Percentiles rank a stretch among this genome's conserved stretches.
These are phyloP conservation scores for Polyommatus icarus DNA, from an alignment of 2,888 invertebrate species.

Conservation along the genomic window DNA sequence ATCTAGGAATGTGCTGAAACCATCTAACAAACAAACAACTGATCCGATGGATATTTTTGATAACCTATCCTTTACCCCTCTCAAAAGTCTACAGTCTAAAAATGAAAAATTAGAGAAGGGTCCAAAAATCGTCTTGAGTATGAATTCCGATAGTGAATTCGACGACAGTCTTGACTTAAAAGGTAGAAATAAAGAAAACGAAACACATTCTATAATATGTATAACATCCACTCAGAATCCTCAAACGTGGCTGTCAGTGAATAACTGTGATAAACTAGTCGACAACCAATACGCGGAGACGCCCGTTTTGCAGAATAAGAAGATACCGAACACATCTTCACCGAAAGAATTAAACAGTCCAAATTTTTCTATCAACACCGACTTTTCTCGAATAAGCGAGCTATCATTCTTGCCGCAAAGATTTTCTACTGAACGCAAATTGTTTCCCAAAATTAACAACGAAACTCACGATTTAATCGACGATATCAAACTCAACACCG, in stretches of 20 bases:
- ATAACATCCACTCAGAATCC: conserved; percentile 58
- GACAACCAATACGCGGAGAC: conserved; percentile 50
- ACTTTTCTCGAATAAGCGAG: conserved; percentile 72
- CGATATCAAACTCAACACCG: conserved; percentile 65
- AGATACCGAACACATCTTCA: conserved; percentile 72
- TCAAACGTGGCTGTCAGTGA: conserved; percentile 58
- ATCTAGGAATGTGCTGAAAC: conserved; percentile 56
- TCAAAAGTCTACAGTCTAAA: conserved; percentile 55
- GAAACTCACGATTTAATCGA: conserved; percentile 64
- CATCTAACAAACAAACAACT: conserved; percentile 56
- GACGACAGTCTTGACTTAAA: conserved; percentile 63
- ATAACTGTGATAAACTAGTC: conserved; percentile 50
- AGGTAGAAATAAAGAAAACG: conserved; percentile 62
- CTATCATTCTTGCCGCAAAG: conserved; percentile 69
- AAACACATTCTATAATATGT: conserved; percentile 62
- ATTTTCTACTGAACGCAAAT: conserved; percentile 72
- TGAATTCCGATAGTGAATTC: conserved; percentile 66
- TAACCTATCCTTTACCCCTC: conserved; percentile 67
- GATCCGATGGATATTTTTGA: conserved; percentile 63
- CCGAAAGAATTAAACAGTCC: conserved; percentile 71
- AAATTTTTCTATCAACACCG: conserved; percentile 73
- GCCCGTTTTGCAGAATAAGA: conserved; percentile 55
- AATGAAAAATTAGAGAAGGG: conserved; percentile 62
- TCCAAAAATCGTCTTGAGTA: conserved; percentile 63
- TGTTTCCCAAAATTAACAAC: conserved; percentile 57